A percentile compares a stretch with the other conserved stretches of the same genome.
Conservation (phyloP, 64 coral and sea anemone genomes). For the Porites lutea region DNA sequence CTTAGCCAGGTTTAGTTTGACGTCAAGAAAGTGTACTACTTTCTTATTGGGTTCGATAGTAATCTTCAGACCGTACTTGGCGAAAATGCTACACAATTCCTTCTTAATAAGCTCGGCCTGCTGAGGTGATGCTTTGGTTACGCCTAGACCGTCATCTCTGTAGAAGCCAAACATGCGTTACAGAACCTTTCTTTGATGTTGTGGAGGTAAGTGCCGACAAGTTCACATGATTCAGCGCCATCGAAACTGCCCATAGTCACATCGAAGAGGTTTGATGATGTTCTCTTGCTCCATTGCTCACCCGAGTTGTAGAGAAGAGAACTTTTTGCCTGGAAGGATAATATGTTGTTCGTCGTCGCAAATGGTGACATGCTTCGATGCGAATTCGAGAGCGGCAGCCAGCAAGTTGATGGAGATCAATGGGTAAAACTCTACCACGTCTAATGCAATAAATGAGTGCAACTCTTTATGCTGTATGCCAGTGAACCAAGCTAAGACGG, state of each 20-base stretch:
- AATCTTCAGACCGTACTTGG: neutral
- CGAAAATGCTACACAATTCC: neutral
- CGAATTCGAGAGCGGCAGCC: neutral
- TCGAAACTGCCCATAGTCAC: slow-evolving; percentile 12
- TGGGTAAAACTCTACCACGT: neutral
- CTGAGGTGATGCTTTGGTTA: neutral
- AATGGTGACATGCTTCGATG: neutral
- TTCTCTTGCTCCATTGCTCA: slow-evolving; percentile 12
- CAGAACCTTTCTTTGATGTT: neutral
- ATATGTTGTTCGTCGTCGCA: too few relatives aligned
- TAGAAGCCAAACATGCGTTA: neutral
- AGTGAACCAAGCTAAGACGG: neutral
- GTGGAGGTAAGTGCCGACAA: slow-evolving; percentile 11
- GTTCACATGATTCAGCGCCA: slow-evolving; percentile 3
- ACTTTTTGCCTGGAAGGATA: neutral
- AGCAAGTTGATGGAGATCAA: neutral
- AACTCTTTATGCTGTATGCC: neutral
- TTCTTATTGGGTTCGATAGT: neutral
- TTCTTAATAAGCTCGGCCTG: neutral
- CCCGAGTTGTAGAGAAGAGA: neutral
- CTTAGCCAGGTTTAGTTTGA: neutral
- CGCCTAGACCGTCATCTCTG: neutral
- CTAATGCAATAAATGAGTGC: neutral
- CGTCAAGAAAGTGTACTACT: neutral
- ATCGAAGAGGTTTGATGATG: slow-evolving; percentile 25